Base-by-base conservation (phyloP, 2,113 vertebrate genomes). In the Lichenostomus cassidix region DNA sequence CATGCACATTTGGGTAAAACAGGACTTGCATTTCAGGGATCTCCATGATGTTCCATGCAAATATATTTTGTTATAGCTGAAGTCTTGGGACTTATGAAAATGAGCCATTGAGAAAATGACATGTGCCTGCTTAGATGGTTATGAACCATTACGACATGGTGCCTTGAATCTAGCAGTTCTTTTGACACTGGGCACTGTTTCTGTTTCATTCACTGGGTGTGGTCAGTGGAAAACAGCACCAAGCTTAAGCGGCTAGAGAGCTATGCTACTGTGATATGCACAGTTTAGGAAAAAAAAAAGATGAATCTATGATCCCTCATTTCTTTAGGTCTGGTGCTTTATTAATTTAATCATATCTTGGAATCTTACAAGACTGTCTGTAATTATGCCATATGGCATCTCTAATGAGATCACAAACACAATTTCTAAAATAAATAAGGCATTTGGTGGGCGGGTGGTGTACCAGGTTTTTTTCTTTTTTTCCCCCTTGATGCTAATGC, bases 401-500 rank as follows among this genome's bases (percentile, higher is more conserved):
- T 81, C 58, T 50, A 81, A 77, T 14, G 37, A 75, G 47, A 60
- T 80, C 15, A 24, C 24, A 79, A 6, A 41, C 17, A 35, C 5
- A 25, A 20, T 33, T 77, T 69, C 25, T 90, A n/a, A 92, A 87
- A 67, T 44, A 73, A 82, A 35, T 21, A 42, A 56, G 10, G 42
- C 33, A 4, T 41, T 27, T 25, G 35, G 52, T 68, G 17, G 17
- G 5, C n/a, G 2, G 42, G 14, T 15, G 0, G 1, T 11, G n/a
- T 41, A 15, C 9, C 5, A 47, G 12, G 9, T 29, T 33, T n/a
- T 3, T 33, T 28, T 41, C 28, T 37, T 14, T 29, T 35, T 3
- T 4, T 5, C 4, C 7, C 5, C 21, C 10, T 27, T 31, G 14
- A 19, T 67, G 27, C 5, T 73, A 58, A 37, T 55, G 39, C 7